Conservation (phyloP, 2,888 invertebrate species). For the Deilephila porcellus region DNA sequence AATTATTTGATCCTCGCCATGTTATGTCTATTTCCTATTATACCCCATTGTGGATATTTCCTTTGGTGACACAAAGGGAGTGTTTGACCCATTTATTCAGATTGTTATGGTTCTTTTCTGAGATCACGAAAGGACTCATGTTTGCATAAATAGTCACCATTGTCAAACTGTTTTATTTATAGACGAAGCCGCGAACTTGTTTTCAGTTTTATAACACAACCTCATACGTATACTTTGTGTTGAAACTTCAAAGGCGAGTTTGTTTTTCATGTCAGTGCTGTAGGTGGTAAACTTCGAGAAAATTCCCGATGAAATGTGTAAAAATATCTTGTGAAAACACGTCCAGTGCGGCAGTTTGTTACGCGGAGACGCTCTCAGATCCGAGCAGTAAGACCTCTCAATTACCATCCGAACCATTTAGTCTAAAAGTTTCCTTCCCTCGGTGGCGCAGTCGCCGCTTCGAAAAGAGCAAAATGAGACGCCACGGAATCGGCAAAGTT, state of each 20-base stretch:
- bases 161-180: neutral
- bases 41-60: conserved; percentile 57
- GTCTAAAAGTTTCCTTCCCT: conserved; percentile 70
- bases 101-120: neutral
- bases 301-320: conserved; percentile 28
- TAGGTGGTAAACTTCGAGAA: conserved; percentile 23
- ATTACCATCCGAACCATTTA: conserved; percentile 71
- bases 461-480: conserved; percentile 60
- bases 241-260: conserved; percentile 24
- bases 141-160: neutral
- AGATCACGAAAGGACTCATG: neutral
- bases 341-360: conserved; percentile 45
- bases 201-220: conserved; percentile 1
- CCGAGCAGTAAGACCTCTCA: conserved; percentile 55
- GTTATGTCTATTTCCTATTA: conserved; percentile 61
- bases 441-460: conserved; percentile 44
- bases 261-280: conserved; percentile 28
- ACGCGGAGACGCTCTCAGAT: conserved; percentile 45
- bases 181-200: neutral
- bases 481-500: conserved; percentile 62
- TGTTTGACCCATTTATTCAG: conserved; percentile 34
- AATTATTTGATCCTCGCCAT: conserved; percentile 66
- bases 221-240: neutral
- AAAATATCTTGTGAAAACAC: conserved; percentile 42
- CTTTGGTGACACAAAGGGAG: conserved; percentile 67